These are phyloP conservation scores for Agrotis puta DNA, from an alignment of 2,888 invertebrate species.

Conservation along the genomic window DNA sequence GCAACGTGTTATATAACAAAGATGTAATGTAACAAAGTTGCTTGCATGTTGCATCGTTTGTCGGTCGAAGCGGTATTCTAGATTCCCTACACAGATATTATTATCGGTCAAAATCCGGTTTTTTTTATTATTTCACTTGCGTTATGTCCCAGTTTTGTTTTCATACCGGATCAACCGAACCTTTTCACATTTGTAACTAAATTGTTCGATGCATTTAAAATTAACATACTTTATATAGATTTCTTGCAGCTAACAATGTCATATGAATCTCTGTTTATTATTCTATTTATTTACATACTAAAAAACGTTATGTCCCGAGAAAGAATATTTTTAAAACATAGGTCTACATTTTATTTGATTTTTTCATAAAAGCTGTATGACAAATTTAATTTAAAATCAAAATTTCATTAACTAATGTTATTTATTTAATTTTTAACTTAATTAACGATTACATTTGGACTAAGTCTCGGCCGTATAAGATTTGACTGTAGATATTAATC, in stretches of 20 bases:
- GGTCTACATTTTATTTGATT: constrained; percentile 48
- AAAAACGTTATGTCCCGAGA: constrained; percentile 2
- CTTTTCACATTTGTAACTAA: background rate
- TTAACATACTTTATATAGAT: background rate
- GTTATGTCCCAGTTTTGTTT: background rate
- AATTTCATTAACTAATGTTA: constrained; percentile 32
- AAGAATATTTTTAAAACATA: constrained; percentile 10
- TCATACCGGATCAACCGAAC: background rate
- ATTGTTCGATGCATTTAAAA: constrained; percentile 17
- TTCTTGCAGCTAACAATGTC: constrained; percentile 24
- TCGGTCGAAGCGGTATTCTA: background rate
- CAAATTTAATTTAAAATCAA: constrained; percentile 11
- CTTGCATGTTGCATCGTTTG: constrained; percentile 24
- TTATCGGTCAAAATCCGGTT: too few relatives aligned
- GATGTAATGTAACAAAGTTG: background rate
- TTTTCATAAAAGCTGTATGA: constrained; percentile 60
- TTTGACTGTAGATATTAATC: constrained; percentile 27
- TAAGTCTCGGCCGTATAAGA: constrained; percentile 59
- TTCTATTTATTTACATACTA: background rate
- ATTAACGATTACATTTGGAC: constrained; percentile 41
- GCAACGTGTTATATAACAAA: constrained; percentile 12
- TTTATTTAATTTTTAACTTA: constrained; percentile 16
- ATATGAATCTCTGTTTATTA: constrained; percentile 32
- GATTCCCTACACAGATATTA: too few relatives aligned
- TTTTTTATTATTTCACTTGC: too few relatives aligned